Evolutionary conservation across 2,888 invertebrate genomes (phyloP), one percentile per base, ranked within the genome.

Genomic region (Drosophila trichaetosa): DNA sequence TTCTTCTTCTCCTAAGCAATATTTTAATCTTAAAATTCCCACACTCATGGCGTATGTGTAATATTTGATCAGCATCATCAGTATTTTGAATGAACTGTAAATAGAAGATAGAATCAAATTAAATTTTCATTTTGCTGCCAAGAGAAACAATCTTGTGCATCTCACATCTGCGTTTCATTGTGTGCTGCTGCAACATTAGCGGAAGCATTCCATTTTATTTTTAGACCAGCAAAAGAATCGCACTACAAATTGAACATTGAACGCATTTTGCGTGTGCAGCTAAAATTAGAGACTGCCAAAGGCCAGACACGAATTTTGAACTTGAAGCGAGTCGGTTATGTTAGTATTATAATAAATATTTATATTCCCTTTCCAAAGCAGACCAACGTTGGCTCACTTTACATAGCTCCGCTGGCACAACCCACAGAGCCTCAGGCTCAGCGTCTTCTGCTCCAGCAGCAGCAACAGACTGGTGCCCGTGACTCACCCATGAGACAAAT

Each of bases 381-480:
- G 90, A 92, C 92, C 67, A 93, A 92, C 68, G 92, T 95, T 66
- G 95, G 95, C 65, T 94, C 94, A 21, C 91, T 95, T 48, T 95
- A 95, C 78, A 94, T 95, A 70, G 94, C 95, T 51, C 94, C 94
- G 8, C 67, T 95, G 94, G 91, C 94, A 38, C 83, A 86, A 38
- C 86, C 91, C 29, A 82, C 83, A 8, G 91, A 91, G 64, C 91
- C 92, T 4, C 91, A 91, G 73, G 91, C 92, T 13, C 92, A 82
- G 69, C 89, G 90, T 71, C 87, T 90, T 64, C 82, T 95, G 48
- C 83, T 89, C 34, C 91, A 92, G 73, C 90, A 90, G 66, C 90
- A 89, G 62, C 93, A 93, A 59, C 87, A 90, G 29, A 83, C 86
- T 27, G 78, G 76, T 6, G 82, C 85, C 36, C 90, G 91, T 54